Evolutionary conservation across 2,113 vertebrate species (phyloP).

Genomic region (Urocolius indicus): DNA sequence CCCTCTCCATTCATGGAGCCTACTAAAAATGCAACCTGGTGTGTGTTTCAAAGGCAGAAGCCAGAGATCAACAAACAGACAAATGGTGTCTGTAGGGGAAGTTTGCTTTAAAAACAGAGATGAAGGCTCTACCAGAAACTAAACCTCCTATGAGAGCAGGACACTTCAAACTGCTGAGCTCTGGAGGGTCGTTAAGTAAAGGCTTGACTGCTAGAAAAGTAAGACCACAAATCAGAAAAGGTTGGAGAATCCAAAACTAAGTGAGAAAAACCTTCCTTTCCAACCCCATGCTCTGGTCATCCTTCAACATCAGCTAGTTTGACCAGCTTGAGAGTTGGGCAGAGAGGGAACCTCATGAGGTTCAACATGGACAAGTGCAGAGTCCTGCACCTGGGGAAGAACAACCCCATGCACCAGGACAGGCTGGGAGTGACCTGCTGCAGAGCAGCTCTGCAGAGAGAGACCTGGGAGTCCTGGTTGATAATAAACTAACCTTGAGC

Average conservation of each 20-base stretch:
- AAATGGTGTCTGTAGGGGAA: neutral
- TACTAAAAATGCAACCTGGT: neutral
- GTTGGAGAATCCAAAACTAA: neutral
- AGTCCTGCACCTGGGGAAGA: too few species aligned
- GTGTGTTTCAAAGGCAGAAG: neutral
- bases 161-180: neutral
- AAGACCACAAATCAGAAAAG: neutral
- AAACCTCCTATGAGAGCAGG: neutral
- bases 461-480: too few species aligned
- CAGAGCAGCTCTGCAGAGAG: too few species aligned
- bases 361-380: too few species aligned
- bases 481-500: too few species aligned
- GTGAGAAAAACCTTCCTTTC: neutral
- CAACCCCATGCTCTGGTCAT: fast-evolving
- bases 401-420: too few species aligned
- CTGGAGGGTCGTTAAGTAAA: neutral
- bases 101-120: neutral
- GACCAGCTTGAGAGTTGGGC: too few species aligned
- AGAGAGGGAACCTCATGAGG: too few species aligned
- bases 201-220: neutral
- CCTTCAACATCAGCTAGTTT: neutral
- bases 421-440: too few species aligned
- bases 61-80: neutral
- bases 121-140: neutral
- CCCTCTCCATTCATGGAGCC: fast-evolving